Percentiles rank a stretch among this genome's conserved stretches.
These are phyloP conservation scores for Phaetusa simplex DNA, from an alignment of 2,113 vertebrate species.

Conservation along the genomic window DNA sequence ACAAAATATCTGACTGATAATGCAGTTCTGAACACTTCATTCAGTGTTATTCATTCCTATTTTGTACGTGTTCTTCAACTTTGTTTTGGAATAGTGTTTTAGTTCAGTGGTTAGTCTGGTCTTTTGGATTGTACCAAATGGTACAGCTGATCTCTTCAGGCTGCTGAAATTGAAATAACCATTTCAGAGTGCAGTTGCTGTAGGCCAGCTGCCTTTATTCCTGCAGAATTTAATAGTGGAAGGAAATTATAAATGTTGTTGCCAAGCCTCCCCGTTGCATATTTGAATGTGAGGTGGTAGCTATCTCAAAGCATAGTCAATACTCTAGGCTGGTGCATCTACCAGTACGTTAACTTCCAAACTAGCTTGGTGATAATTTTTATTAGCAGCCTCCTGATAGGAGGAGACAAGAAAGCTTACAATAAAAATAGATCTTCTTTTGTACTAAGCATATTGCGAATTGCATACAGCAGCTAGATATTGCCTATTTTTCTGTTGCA, in stretches of 20 bases:
- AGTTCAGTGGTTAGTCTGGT: background rate
- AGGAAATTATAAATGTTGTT: background rate
- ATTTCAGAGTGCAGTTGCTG: background rate
- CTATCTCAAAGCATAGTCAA: background rate
- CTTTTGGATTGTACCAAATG: background rate
- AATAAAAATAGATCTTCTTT: background rate
- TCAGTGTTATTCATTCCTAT: background rate
- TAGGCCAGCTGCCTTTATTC: background rate
- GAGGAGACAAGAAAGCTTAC: background rate
- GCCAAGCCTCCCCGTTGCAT: background rate
- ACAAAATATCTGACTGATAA: background rate
- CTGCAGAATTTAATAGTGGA: background rate
- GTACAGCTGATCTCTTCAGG: background rate
- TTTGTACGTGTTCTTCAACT: background rate
- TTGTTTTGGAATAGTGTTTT: background rate
- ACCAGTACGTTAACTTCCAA: background rate
- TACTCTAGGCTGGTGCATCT: background rate
- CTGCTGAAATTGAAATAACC: background rate
- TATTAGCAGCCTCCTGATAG: background rate
- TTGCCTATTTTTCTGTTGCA: background rate
- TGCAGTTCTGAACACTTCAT: background rate
- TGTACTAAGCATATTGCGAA: background rate
- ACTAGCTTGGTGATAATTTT: background rate
- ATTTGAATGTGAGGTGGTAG: background rate
- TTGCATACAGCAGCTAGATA: background rate